Percentiles rank a stretch among this genome's conserved stretches.
Conservation (phyloP, 2,888 invertebrate genomes). For the Sinopyrophorus schimmeli region DNA sequence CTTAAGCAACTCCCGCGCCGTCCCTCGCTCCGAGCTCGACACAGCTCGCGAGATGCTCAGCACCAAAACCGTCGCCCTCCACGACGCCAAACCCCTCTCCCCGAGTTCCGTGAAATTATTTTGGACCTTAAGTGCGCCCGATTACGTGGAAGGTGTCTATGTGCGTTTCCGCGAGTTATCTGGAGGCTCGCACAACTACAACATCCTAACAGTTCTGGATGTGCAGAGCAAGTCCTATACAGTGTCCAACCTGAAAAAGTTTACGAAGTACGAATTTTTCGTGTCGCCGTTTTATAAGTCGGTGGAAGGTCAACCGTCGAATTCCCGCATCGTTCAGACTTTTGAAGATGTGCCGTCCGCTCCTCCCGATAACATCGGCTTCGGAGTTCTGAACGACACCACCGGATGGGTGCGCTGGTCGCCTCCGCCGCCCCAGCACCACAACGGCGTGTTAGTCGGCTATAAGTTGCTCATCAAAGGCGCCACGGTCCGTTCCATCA, state of each 20-base stretch:
- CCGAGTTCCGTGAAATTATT: slow-evolving; percentile 61
- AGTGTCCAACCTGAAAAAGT: slow-evolving; percentile 78
- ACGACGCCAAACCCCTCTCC: slow-evolving; percentile 60
- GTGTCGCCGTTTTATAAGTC: slow-evolving; percentile 87
- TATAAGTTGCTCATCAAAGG: slow-evolving; percentile 75
- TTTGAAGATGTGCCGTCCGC: slow-evolving; percentile 85
- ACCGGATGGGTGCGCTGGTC: slow-evolving; percentile 84
- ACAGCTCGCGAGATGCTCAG: slow-evolving; percentile 76
- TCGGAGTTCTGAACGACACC: slow-evolving; percentile 78
- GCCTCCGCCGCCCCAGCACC: slow-evolving; percentile 76
- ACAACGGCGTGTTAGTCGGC: slow-evolving; percentile 78
- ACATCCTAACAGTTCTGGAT: slow-evolving; percentile 67
- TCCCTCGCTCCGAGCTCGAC: slow-evolving; percentile 76
- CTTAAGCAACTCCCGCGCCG: slow-evolving; percentile 65
- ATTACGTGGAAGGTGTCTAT: slow-evolving; percentile 66
- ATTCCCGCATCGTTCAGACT: slow-evolving; percentile 82
- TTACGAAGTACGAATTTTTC: slow-evolving; percentile 89
- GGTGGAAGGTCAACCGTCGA: slow-evolving; percentile 90
- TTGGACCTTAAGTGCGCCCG: slow-evolving; percentile 54
- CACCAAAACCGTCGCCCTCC: slow-evolving; percentile 77
- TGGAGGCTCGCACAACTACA: slow-evolving; percentile 64
- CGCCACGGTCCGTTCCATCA: slow-evolving; percentile 59
- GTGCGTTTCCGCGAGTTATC: slow-evolving; percentile 68
- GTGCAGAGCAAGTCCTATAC: slow-evolving; percentile 71
- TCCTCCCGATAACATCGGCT: slow-evolving; percentile 77